A percentile compares a stretch with the other conserved stretches of the same genome.
phyloP scores from a whole-genome alignment of 2,888 invertebrate genomes.

The Dryobota labecula region DNA sequence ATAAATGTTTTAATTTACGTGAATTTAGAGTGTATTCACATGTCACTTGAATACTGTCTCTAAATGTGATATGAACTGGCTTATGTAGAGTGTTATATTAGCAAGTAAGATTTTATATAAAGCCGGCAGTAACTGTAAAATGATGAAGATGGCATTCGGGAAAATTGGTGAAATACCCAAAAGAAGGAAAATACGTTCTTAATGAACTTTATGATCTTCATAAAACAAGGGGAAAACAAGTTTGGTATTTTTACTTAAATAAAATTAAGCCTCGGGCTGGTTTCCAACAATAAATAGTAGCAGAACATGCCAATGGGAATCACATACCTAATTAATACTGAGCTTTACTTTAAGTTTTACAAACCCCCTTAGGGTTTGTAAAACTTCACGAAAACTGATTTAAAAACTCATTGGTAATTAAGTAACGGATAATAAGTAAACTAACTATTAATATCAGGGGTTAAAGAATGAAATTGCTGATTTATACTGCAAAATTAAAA shows the following conservation, averaged over 20 bases:
- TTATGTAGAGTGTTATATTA: slow-evolving; percentile 24
- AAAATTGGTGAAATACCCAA: slow-evolving; percentile 34
- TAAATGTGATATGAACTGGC: not conserved
- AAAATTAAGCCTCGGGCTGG: not conserved
- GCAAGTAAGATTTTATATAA: slow-evolving; percentile 28
- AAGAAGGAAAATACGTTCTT: slow-evolving; percentile 16
- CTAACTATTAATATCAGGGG: no score
- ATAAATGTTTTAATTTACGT: not conserved
- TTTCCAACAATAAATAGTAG: not conserved
- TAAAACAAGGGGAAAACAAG: not conserved
- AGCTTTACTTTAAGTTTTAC: no score
- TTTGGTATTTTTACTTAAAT: not conserved
- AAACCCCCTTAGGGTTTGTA: no score
- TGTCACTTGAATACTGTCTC: slow-evolving; percentile 11
- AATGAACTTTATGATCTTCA: slow-evolving; percentile 18
- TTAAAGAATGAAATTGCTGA: no score
- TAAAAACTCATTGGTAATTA: not conserved
- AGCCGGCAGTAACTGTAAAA: slow-evolving; percentile 12
- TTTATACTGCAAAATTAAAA: no score
- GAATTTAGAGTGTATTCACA: not conserved
- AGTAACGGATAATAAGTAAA: not conserved
- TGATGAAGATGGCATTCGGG: slow-evolving; percentile 1
- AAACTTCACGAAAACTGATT: not conserved
- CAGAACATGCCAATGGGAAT: no score
- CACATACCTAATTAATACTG: no score